These are phyloP conservation scores for Parazoanthus atlanticus DNA, from an alignment of 92 coral and sea anemone species.

Conservation along the genomic window DNA sequence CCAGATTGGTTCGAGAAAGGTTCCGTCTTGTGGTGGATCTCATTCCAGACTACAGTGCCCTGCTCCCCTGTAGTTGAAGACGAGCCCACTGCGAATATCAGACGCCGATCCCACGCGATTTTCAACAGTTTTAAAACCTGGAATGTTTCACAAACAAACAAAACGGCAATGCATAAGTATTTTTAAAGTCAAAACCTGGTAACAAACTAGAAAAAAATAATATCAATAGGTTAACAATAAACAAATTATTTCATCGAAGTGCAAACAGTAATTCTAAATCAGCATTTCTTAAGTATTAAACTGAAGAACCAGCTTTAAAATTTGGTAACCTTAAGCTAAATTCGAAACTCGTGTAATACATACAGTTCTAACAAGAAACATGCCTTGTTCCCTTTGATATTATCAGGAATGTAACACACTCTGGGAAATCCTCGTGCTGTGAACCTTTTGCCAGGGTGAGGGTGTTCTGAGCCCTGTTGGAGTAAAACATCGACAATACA, in stretches of 20 bases:
- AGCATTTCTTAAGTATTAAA: not conserved
- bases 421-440: slow-evolving; percentile 85
- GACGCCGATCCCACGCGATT: slow-evolving; percentile 85
- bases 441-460: slow-evolving; percentile 77
- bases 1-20: slow-evolving; percentile 81
- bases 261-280: not conserved
- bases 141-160: not conserved
- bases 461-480: slow-evolving; percentile 83
- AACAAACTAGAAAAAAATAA: no score
- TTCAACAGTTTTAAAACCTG: slow-evolving; percentile 77
- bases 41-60: slow-evolving; percentile 93
- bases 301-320: no score
- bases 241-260: no score
- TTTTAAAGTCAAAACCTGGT: no score
- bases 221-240: no score
- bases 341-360: not conserved
- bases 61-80: slow-evolving; percentile 86
- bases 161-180: no score
- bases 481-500: not conserved
- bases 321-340: not conserved
- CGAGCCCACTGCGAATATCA: slow-evolving; percentile 80
- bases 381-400: slow-evolving; percentile 81
- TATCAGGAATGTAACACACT: slow-evolving; percentile 87
- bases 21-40: slow-evolving; percentile 97
- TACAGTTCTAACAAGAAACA: not conserved